Evolutionary conservation across 2,113 vertebrate genomes (phyloP).

Genomic region (Seriola rivoliana): DNA sequence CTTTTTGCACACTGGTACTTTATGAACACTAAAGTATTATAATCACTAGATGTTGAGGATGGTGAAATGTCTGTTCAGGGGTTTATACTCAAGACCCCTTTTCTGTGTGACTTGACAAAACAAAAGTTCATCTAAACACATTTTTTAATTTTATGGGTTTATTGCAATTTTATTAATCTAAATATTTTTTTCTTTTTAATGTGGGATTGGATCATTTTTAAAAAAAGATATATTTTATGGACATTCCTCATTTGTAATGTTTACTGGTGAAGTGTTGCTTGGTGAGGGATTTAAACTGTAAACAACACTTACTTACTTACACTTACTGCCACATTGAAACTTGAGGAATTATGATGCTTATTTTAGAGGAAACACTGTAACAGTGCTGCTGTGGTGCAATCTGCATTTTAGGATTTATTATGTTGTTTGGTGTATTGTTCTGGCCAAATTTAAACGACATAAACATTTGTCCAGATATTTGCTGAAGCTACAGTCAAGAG

Average conservation of each 20-base stretch:
- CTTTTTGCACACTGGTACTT: slow-evolving; percentile 30
- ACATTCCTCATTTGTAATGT: slow-evolving; percentile 16
- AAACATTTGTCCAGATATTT: not conserved
- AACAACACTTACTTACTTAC: not conserved
- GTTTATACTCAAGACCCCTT: not conserved
- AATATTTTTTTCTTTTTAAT: slow-evolving; percentile 14
- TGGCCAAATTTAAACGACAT: not conserved
- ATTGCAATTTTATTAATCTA: not conserved
- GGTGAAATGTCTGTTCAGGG: not conserved
- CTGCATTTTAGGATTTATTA: not conserved
- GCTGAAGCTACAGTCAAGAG: not conserved
- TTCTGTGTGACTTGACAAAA: not conserved
- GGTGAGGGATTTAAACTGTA: slow-evolving; percentile 17
- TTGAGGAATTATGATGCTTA: not conserved
- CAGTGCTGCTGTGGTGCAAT: not conserved
- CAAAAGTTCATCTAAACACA: not conserved
- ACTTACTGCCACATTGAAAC: not conserved
- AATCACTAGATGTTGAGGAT: not conserved
- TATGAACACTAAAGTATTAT: slow-evolving; percentile 26
- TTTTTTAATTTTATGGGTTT: slow-evolving; percentile 4
- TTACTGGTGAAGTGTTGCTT: slow-evolving; percentile 17
- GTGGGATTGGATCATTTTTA: not conserved
- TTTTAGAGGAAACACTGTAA: not conserved
- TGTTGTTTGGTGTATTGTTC: not conserved
- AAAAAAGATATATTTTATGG: not conserved